phyloP scores from a whole-genome alignment of 2,888 invertebrate species.

The Zygothrica quintamaculata region DNA sequence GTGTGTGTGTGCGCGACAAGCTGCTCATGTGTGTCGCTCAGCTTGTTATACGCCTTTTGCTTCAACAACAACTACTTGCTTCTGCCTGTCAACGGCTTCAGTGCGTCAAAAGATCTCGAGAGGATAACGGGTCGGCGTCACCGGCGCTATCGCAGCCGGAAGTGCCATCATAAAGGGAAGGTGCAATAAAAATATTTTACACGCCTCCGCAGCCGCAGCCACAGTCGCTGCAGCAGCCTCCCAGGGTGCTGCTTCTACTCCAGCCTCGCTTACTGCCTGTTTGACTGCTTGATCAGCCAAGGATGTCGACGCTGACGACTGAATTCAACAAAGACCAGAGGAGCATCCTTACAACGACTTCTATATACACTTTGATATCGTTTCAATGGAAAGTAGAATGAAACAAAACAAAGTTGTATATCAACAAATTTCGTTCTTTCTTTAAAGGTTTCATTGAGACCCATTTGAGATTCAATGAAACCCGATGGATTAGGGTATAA shows the following conservation, averaged over 20 bases:
- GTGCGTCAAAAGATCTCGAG: slow-evolving; percentile 74
- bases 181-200: slow-evolving; percentile 83
- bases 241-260: slow-evolving; percentile 38
- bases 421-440: too few species aligned
- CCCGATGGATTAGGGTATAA: slow-evolving; percentile 18
- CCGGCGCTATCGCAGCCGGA: slow-evolving; percentile 80
- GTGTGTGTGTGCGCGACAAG: slow-evolving; percentile 2
- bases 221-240: not conserved
- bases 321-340: slow-evolving; percentile 10
- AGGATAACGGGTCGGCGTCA: slow-evolving; percentile 68
- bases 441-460: too few species aligned
- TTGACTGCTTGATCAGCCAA: slow-evolving; percentile 49
- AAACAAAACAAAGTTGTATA: not conserved
- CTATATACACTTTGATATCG: slow-evolving; percentile 27
- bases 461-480: slow-evolving; percentile 1
- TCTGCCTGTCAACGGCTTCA: slow-evolving; percentile 59
- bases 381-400: not conserved
- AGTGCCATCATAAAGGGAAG: slow-evolving; percentile 83
- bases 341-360: not conserved
- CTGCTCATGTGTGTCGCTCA: not conserved
- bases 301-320: slow-evolving; percentile 44
- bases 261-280: slow-evolving; percentile 12
- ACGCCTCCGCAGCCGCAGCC: slow-evolving; percentile 46
- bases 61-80: slow-evolving; percentile 16
- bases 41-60: not conserved